Conservation (phyloP, 2,888 invertebrate genomes). For the Synergus japonicus region DNA sequence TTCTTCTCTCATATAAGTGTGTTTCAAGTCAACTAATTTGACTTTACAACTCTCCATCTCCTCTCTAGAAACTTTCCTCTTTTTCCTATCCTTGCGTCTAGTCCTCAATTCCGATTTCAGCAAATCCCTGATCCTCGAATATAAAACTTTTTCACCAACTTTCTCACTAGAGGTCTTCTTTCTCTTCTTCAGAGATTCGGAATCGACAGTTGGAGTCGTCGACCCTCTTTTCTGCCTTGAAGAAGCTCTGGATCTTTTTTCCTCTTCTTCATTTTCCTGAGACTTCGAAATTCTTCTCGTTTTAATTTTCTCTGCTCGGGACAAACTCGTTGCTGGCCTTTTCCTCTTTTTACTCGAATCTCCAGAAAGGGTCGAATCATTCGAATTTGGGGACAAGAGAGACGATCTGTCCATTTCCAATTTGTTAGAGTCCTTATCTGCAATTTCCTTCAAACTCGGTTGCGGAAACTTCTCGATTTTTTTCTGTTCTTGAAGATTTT, state of each 20-base stretch:
- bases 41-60: slow-evolving; percentile 71
- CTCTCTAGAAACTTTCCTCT: slow-evolving; percentile 51
- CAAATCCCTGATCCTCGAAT: slow-evolving; percentile 5
- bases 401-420: background rate
- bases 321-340: slow-evolving; percentile 31
- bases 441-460: background rate
- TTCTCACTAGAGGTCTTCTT: slow-evolving; percentile 1
- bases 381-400: slow-evolving; percentile 8
- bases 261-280: slow-evolving; percentile 45
- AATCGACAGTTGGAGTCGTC: background rate
- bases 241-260: background rate
- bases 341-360: slow-evolving; percentile 37
- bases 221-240: background rate
- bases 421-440: background rate
- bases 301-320: background rate
- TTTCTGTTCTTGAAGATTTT: background rate
- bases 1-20: slow-evolving; percentile 61
- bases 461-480: background rate
- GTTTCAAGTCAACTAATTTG: slow-evolving; percentile 67
- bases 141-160: background rate
- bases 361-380: background rate
- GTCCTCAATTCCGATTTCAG: slow-evolving; percentile 12
- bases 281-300: slow-evolving; percentile 47
- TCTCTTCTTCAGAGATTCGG: slow-evolving; percentile 40
- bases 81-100: slow-evolving; percentile 48